A percentile compares a stretch with the other conserved stretches of the same genome.
Evolutionary conservation across 2,888 invertebrate genomes (phyloP).

Genomic region (Dryobotodes eremita): DNA sequence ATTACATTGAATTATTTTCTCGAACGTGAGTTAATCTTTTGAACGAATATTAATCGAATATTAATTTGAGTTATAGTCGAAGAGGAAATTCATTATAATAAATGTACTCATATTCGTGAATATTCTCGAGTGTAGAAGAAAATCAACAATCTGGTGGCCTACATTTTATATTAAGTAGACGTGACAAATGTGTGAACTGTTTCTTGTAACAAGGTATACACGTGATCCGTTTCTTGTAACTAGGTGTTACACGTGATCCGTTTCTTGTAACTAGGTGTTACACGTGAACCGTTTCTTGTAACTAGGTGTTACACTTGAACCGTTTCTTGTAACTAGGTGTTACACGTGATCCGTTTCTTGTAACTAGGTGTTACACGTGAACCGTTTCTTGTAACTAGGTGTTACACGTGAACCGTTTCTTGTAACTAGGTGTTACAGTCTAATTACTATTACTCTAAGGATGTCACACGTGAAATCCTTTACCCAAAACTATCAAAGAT

Average conservation of each 20-base stretch:
- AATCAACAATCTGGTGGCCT: slow-evolving; percentile 13
- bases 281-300: too few species aligned
- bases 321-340: too few species aligned
- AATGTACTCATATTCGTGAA: slow-evolving; percentile 30
- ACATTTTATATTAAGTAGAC: slow-evolving; percentile 5
- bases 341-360: too few species aligned
- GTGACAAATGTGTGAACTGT: background rate
- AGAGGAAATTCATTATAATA: slow-evolving; percentile 56
- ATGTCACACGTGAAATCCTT: background rate
- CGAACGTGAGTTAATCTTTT: slow-evolving; percentile 52
- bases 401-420: too few species aligned
- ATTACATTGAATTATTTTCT: slow-evolving; percentile 53
- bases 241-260: background rate
- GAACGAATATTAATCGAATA: slow-evolving; percentile 56
- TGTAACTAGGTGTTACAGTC: too few species aligned
- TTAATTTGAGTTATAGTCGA: slow-evolving; percentile 53
- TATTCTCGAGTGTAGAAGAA: slow-evolving; percentile 16
- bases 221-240: background rate
- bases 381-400: too few species aligned
- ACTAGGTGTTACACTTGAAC: too few species aligned
- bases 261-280: too few species aligned
- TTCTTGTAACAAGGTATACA: background rate
- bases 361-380: too few species aligned
- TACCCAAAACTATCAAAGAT: background rate
- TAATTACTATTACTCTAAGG: too few species aligned